Conservation (phyloP, 2,113 vertebrate genomes). For the Oreochromis spilurus region DNA sequence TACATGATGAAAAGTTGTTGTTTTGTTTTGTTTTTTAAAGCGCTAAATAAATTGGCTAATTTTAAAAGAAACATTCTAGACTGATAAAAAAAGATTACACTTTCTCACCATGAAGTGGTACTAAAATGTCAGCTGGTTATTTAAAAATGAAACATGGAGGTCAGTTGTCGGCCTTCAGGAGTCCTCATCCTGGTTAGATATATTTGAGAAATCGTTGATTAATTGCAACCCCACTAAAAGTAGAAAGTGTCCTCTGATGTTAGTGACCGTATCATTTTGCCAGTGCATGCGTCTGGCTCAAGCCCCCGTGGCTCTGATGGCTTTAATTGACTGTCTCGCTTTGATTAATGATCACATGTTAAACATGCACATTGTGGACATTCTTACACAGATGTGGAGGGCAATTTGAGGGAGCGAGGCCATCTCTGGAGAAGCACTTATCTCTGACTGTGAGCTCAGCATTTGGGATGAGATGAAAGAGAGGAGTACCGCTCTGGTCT, state of each 20-base stretch:
- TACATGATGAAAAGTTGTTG: too few species aligned
- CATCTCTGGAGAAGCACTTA: conserved; percentile 80
- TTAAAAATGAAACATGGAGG: background rate
- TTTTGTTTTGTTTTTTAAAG: too few species aligned
- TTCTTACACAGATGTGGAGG: conserved; percentile 68
- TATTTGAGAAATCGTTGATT: background rate
- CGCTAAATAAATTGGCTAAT: too few species aligned
- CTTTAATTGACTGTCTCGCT: conserved; percentile 74
- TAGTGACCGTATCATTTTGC: conserved; percentile 8
- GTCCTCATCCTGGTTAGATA: background rate
- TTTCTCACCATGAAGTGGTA: too few species aligned
- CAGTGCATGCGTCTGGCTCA: conserved; percentile 1
- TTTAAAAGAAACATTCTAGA: too few species aligned
- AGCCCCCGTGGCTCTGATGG: conserved; percentile 50
- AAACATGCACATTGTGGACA: conserved; percentile 81
- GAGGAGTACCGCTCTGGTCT: conserved; percentile 36
- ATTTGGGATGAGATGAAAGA: conserved; percentile 43
- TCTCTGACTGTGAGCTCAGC: conserved; percentile 67
- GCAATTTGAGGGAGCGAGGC: conserved; percentile 60
- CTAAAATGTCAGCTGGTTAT: background rate
- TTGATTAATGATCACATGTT: conserved; percentile 79
- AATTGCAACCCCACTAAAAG: background rate
- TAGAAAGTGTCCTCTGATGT: conserved; percentile 18
- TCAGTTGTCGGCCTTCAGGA: background rate
- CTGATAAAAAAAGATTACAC: too few species aligned